These are phyloP conservation scores for Phataginus tetradactyla DNA, from an alignment of 2,797 vertebrate species.

Conservation along the genomic window DNA sequence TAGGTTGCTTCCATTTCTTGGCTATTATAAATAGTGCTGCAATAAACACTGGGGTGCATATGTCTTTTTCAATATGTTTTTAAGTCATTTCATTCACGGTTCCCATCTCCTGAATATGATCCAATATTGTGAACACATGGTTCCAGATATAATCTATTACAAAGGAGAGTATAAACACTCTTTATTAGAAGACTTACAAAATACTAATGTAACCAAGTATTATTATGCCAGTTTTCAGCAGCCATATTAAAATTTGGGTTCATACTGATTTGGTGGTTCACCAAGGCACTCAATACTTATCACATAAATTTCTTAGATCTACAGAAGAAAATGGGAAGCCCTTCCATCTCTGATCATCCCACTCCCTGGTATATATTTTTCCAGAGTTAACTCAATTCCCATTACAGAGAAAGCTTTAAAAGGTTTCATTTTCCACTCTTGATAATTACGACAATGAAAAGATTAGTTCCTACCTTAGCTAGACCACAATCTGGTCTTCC, in stretches of 20 bases:
- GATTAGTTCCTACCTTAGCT: not conserved
- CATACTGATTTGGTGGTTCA: not conserved
- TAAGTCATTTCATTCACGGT: not conserved
- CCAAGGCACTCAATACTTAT: not conserved
- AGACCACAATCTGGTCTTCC: not conserved
- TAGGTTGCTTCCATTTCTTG: too few species aligned
- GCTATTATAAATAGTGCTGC: too few species aligned
- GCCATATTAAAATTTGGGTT: not conserved
- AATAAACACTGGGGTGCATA: too few species aligned
- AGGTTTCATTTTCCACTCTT: not conserved
- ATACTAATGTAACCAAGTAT: not conserved
- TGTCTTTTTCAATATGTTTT: not conserved
- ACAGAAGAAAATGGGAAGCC: not conserved
- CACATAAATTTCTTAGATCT: not conserved
- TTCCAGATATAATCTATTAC: not conserved
- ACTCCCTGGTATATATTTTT: not conserved
- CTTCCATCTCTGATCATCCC: not conserved
- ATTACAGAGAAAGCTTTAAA: not conserved
- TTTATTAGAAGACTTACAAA: not conserved
- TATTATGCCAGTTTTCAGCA: not conserved
- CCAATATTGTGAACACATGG: not conserved
- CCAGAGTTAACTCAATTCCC: not conserved
- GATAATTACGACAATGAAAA: not conserved
- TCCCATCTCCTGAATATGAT: not conserved
- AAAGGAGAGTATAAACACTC: not conserved